These are phyloP conservation scores for Spisula subtruncata DNA, from an alignment of 2,888 invertebrate genomes.

Conservation along the genomic window DNA sequence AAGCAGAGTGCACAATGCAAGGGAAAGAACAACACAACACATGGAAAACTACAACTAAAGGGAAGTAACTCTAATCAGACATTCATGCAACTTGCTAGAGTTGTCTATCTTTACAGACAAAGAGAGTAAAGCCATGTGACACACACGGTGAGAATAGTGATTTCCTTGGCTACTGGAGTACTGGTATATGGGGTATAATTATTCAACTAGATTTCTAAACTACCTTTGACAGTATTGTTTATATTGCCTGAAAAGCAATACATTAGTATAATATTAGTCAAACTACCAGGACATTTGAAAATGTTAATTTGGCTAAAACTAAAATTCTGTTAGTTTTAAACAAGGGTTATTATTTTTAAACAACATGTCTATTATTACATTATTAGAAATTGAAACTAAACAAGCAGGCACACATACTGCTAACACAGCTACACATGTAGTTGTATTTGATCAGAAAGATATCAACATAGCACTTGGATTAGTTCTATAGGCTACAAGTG, in stretches of 20 bases:
- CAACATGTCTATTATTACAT: neutral
- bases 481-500: too few relatives aligned
- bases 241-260: slow-evolving; percentile 4
- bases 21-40: neutral
- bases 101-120: neutral
- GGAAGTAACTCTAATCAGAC: neutral
- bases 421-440: too few relatives aligned
- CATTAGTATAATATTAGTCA: neutral
- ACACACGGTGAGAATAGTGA: neutral
- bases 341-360: neutral
- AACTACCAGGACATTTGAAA: neutral
- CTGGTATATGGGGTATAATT: neutral
- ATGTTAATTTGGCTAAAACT: neutral
- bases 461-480: too few relatives aligned
- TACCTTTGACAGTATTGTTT: neutral
- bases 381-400: neutral
- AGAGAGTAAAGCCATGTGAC: neutral
- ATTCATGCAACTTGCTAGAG: neutral
- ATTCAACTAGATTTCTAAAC: neutral
- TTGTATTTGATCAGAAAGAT: too few relatives aligned
- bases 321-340: neutral
- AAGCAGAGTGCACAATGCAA: slow-evolving; percentile 17
- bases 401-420: neutral
- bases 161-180: neutral
- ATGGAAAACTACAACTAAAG: neutral